phyloP scores from a whole-genome alignment of 2,113 vertebrate species.

The Bettongia penicillata region DNA sequence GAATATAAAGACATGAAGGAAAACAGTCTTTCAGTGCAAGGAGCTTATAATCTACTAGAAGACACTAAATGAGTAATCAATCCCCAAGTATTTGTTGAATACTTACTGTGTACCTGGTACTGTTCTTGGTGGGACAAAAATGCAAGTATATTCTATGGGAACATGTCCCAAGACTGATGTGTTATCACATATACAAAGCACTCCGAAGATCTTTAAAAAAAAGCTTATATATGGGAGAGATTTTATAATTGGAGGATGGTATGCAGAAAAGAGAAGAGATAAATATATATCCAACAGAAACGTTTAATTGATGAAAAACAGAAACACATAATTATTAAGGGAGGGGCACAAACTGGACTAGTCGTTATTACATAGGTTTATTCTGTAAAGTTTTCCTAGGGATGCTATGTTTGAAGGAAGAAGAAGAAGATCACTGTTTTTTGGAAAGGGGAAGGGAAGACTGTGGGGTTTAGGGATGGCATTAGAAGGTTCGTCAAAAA shows the following conservation, averaged over 20 bases:
- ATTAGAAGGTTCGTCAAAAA: background rate
- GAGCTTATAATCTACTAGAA: background rate
- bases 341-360: background rate
- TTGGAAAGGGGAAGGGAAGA: background rate
- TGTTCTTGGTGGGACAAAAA: background rate
- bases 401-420: background rate
- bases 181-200: background rate
- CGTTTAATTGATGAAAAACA: background rate
- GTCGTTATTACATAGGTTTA: background rate
- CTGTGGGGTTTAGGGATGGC: background rate
- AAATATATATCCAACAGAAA: background rate
- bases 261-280: background rate
- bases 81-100: background rate
- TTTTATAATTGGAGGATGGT: background rate
- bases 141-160: background rate
- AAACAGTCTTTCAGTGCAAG: background rate
- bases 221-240: background rate
- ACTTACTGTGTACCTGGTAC: background rate
- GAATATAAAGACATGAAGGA: background rate
- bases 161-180: background rate
- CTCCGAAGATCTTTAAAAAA: background rate
- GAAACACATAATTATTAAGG: background rate
- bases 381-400: background rate
- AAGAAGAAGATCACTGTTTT: background rate
- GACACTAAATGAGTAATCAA: background rate